A percentile compares a stretch with the other conserved stretches of the same genome.
These are phyloP conservation scores for Ceratoteleas bidentatus DNA, from an alignment of 1,140 invertebrate species.

Conservation along the genomic window DNA sequence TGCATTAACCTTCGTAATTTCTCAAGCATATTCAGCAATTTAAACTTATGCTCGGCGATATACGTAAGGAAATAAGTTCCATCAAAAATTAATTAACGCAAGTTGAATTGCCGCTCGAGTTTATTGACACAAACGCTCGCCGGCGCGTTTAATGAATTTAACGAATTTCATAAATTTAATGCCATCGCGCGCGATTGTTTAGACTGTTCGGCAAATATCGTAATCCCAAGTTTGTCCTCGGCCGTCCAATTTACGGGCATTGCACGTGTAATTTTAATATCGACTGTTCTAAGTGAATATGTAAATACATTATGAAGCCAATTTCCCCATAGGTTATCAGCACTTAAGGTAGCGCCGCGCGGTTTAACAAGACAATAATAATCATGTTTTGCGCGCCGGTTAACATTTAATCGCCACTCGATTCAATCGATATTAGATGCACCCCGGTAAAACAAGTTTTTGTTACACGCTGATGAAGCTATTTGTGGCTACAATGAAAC, in stretches of 20 bases:
- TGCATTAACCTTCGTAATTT: slow-evolving; percentile 49
- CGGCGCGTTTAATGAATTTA: slow-evolving; percentile 31
- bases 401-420: slow-evolving; percentile 37
- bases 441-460: not conserved
- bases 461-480: not conserved
- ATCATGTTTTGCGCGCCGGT: slow-evolving; percentile 36
- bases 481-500: too few relatives aligned
- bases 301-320: slow-evolving; percentile 50
- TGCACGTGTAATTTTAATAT: slow-evolving; percentile 44
- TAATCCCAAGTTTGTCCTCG: slow-evolving; percentile 1
- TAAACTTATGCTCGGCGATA: slow-evolving; percentile 40
- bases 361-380: slow-evolving; percentile 53
- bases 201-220: slow-evolving; percentile 9
- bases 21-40: slow-evolving; percentile 51
- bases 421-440: slow-evolving; percentile 27
- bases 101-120: slow-evolving; percentile 11
- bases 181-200: slow-evolving; percentile 22
- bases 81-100: slow-evolving; percentile 47
- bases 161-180: slow-evolving; percentile 45
- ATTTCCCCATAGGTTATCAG: slow-evolving; percentile 48
- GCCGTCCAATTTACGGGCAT: slow-evolving; percentile 17
- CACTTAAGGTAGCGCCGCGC: slow-evolving; percentile 26
- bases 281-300: slow-evolving; percentile 48
- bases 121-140: slow-evolving; percentile 40
- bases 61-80: slow-evolving; percentile 43